Evolutionary conservation across 1,140 invertebrate genomes (phyloP).

Genomic region (Oncopeltus fasciatus): DNA sequence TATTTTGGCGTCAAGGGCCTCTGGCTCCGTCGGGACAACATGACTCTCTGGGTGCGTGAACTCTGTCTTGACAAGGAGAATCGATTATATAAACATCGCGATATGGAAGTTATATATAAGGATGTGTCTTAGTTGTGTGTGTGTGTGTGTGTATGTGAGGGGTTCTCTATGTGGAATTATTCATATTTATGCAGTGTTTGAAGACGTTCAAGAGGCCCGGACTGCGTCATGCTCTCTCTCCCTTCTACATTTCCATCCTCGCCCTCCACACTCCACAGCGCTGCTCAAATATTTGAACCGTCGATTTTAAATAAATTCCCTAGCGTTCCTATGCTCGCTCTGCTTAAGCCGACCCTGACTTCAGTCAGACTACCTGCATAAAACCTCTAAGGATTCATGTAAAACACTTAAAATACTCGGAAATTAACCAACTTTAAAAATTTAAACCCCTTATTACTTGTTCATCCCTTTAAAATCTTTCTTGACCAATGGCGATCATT

Average conservation of each 20-base stretch:
- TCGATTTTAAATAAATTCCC: neutral
- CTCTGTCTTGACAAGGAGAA: slow-evolving; percentile 5
- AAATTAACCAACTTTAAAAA: no score
- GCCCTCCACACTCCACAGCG: neutral
- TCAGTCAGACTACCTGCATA: no score
- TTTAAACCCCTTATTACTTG: no score
- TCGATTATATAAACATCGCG: slow-evolving; percentile 10
- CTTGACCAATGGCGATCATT: no score
- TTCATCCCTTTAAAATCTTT: no score
- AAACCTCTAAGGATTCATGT: no score
- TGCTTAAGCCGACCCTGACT: no score
- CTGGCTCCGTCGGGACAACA: neutral
- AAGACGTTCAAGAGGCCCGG: neutral
- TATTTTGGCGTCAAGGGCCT: neutral
- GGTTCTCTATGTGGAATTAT: neutral
- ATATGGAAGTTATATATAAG: neutral
- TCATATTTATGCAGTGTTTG: slow-evolving; percentile 13
- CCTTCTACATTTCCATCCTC: neutral
- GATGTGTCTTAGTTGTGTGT: neutral
- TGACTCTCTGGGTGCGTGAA: neutral
- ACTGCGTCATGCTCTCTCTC: neutral
- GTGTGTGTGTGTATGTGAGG: neutral
- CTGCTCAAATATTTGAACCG: neutral
- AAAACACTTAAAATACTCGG: no score
- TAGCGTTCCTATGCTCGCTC: no score